phyloP scores from a whole-genome alignment of 2,888 invertebrate genomes.

The Phortica magna region DNA sequence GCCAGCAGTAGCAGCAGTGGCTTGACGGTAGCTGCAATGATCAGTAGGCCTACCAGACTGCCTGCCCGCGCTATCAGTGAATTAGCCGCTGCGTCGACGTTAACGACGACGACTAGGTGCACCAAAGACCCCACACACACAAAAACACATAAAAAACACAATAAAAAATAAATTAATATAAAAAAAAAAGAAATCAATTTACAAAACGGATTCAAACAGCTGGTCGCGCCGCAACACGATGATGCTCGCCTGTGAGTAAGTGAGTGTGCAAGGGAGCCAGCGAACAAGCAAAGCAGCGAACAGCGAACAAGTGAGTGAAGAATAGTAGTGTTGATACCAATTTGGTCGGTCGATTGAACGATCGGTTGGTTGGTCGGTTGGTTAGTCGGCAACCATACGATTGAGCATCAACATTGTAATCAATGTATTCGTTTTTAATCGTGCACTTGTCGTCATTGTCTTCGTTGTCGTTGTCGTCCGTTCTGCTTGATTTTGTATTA shows the following conservation, averaged over 20 bases:
- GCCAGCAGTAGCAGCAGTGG: too few relatives aligned
- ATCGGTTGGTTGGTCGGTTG: conserved; percentile 35
- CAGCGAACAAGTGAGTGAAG: too few relatives aligned
- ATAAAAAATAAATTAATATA: background rate
- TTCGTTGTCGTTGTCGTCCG: conserved; percentile 11
- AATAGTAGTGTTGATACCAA: too few relatives aligned
- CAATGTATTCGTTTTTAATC: conserved; percentile 15
- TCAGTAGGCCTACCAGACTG: background rate
- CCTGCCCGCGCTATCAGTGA: background rate
- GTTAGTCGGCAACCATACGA: conserved; percentile 36
- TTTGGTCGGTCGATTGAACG: too few relatives aligned
- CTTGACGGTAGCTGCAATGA: too few relatives aligned
- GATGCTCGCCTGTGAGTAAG: background rate
- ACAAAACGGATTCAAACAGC: conserved; percentile 66
- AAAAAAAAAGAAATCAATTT: conserved; percentile 13
- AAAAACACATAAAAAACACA: conserved; percentile 25
- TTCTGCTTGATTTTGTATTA: conserved; percentile 43
- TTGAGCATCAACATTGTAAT: conserved; percentile 24
- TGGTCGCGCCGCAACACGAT: conserved; percentile 49
- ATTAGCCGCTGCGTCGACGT: background rate
- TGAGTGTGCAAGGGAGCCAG: background rate
- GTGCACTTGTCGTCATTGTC: conserved; percentile 33
- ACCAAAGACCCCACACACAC: conserved; percentile 33
- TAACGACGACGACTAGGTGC: background rate
- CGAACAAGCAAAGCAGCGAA: background rate